phyloP scores from a whole-genome alignment of 2,113 vertebrate genomes.

The Hippopotamus amphibius region DNA sequence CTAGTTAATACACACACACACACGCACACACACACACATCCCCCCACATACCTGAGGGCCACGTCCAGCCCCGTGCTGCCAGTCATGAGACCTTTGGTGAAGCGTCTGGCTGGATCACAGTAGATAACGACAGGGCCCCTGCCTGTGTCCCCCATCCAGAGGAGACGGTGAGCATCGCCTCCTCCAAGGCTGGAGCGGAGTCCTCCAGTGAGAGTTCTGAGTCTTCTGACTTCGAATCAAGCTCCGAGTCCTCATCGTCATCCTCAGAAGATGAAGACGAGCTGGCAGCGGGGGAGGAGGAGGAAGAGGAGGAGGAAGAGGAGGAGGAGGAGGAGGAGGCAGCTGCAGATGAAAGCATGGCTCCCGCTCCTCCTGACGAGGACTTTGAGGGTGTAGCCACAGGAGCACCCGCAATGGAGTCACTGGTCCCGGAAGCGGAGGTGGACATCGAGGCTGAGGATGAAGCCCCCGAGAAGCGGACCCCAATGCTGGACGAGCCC shows the following conservation, averaged over 20 bases:
- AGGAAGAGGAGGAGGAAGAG: constrained; percentile 80
- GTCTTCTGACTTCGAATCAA: constrained; percentile 94
- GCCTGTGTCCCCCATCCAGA: constrained; percentile 69
- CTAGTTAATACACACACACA: background rate
- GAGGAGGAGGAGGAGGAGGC: constrained; percentile 66
- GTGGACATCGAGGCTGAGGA: constrained; percentile 79
- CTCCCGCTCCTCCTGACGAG: constrained; percentile 51
- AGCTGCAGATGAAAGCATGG: constrained; percentile 73
- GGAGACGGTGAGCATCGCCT: constrained; percentile 88
- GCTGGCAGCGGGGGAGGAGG: constrained; percentile 74
- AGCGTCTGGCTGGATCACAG: fast-evolving
- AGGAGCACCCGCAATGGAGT: background rate
- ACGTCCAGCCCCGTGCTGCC: fast-evolving
- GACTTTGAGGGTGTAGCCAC: background rate
- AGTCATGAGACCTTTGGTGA: fast-evolving
- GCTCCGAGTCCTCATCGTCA: constrained; percentile 91
- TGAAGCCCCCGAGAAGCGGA: constrained; percentile 74
- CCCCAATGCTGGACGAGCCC: constrained; percentile 74
- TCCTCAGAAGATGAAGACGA: constrained; percentile 86
- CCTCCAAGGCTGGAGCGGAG: constrained; percentile 89
- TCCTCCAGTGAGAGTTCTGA: constrained; percentile 91
- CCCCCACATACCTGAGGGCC: background rate
- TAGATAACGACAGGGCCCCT: fast-evolving
- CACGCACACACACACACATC: fast-evolving
- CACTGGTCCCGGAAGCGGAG: constrained; percentile 79